Conservation (phyloP, 2,113 vertebrate species). For the Propithecus coquereli region DNA sequence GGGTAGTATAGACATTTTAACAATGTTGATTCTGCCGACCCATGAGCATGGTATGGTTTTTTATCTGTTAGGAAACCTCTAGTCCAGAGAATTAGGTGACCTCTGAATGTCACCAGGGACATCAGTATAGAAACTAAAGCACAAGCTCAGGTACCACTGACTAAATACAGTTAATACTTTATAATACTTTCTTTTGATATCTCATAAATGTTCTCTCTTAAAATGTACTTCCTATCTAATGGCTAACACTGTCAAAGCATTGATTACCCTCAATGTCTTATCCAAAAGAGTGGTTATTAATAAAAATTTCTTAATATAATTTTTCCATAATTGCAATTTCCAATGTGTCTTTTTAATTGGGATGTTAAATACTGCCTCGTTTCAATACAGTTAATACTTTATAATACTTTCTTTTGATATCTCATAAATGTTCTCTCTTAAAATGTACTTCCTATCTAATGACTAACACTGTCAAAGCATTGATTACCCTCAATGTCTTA, state of each 20-base stretch:
- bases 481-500: neutral
- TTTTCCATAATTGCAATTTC: neutral
- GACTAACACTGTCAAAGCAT: neutral
- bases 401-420: neutral
- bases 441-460: neutral
- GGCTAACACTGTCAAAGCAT: neutral
- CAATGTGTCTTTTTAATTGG: neutral
- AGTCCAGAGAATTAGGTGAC: neutral
- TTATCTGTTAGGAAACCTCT: neutral
- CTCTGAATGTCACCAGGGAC: neutral
- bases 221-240: neutral
- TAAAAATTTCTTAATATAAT: neutral
- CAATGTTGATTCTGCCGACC: too few relatives aligned
- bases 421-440: neutral
- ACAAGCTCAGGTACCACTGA: neutral
- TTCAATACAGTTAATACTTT: too few relatives aligned
- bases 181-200: neutral
- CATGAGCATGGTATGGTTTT: neutral
- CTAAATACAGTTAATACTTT: neutral
- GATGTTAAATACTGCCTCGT: neutral
- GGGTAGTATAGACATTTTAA: too few relatives aligned
- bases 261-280: neutral
- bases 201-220: neutral
- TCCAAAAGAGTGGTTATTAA: neutral
- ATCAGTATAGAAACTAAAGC: neutral